phyloP scores from a whole-genome alignment of 2,888 invertebrate genomes.

The Itoplectis maculator region DNA sequence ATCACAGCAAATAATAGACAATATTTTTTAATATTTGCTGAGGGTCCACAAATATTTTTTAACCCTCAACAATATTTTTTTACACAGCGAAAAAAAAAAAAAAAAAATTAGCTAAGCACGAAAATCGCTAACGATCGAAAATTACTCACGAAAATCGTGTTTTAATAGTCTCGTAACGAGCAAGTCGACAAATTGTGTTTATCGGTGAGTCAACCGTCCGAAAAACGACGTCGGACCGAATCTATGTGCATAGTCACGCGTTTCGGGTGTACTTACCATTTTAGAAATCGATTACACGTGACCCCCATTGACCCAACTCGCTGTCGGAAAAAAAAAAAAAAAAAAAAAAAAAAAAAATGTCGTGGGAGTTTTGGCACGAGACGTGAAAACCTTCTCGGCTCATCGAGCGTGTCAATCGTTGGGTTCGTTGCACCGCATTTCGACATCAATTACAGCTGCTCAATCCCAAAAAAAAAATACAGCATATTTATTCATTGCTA shows the following conservation, averaged over 20 bases:
- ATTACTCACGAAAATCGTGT: constrained; percentile 56
- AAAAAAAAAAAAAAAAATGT: constrained; percentile 24
- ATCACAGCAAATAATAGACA: no score
- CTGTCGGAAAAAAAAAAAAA: no score
- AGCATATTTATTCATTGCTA: not conserved
- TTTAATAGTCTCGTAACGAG: constrained; percentile 9
- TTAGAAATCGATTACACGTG: constrained; percentile 53
- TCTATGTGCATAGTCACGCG: constrained; percentile 3
- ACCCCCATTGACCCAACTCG: constrained; percentile 37
- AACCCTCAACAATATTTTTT: no score
- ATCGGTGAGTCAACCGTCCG: constrained; percentile 21
- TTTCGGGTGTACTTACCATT: constrained; percentile 35
- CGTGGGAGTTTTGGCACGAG: constrained; percentile 31
- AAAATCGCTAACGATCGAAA: no score
- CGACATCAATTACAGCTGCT: constrained; percentile 78
- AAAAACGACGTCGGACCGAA: not conserved
- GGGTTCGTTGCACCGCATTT: constrained; percentile 80
- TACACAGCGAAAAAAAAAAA: no score
- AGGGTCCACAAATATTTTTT: no score
- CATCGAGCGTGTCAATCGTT: constrained; percentile 52
- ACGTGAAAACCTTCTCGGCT: constrained; percentile 57
- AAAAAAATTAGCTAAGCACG: no score
- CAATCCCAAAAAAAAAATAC: not conserved
- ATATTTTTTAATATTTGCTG: no score
- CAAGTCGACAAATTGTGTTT: no score